A percentile compares a stretch with the other conserved stretches of the same genome.
Evolutionary conservation across 2,113 vertebrate genomes (phyloP).

Genomic region (Aphyosemion australe): DNA sequence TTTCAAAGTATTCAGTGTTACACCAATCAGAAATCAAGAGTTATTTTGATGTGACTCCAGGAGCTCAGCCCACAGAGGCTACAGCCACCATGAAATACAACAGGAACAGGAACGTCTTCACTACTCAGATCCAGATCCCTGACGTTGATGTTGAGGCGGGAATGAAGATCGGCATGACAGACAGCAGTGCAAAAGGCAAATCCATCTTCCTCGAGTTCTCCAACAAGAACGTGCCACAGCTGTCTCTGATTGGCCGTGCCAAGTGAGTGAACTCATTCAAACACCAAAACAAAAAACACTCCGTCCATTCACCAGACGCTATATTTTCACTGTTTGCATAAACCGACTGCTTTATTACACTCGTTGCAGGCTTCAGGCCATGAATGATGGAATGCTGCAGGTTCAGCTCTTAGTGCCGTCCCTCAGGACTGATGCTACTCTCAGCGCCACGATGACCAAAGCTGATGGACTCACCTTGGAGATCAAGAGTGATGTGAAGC

Average conservation of each 20-base stretch:
- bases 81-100: conserved; percentile 83
- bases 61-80: conserved; percentile 77
- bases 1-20: not conserved
- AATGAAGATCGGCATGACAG: conserved; percentile 79
- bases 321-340: not conserved
- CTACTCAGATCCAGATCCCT: conserved; percentile 83
- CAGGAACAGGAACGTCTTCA: conserved; percentile 79
- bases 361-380: conserved; percentile 73
- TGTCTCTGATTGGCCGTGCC: conserved; percentile 80
- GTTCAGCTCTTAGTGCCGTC: conserved; percentile 81
- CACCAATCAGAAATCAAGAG: not conserved
- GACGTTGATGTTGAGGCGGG: conserved; percentile 82
- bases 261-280: conserved; percentile 77
- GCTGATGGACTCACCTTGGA: conserved; percentile 74
- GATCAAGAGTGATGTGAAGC: conserved; percentile 80
- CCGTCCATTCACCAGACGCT: not conserved
- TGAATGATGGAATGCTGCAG: conserved; percentile 77
- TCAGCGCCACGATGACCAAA: conserved; percentile 76
- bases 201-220: conserved; percentile 80
- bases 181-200: conserved; percentile 72
- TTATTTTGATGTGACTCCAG: conserved; percentile 58
- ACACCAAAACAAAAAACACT: not conserved
- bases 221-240: conserved; percentile 85
- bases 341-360: conserved; percentile 25
- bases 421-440: conserved; percentile 78